Evolutionary conservation across 2,888 invertebrate genomes (phyloP), one percentile per base, ranked within the genome.

Genomic region (Buathra laborator): DNA sequence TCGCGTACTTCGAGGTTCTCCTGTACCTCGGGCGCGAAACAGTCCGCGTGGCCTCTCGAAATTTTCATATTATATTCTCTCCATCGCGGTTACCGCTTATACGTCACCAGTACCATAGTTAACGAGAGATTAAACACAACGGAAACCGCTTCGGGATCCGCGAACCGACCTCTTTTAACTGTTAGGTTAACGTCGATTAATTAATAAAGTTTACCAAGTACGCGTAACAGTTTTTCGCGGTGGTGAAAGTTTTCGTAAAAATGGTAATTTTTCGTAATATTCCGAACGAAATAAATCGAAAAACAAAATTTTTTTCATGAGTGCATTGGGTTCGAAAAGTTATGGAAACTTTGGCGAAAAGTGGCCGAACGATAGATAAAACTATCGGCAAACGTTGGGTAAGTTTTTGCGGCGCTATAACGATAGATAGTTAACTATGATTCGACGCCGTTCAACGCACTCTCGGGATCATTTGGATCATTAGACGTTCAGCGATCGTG

Each of bases 111-210:
- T 37, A 62, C 24, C 10, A 56, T 12, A 66, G 46, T 74, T 56
- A 51, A n/a, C 75, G 62, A 81, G 70, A 64, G 75, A 81, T 76
- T 76, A 70, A 76, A 43, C 7, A 43, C 44, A 44, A 67, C 80
- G 44, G 66, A 59, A 74, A 56, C 56, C 75, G 64, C 70, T 10
- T 12, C 53, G 59, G 62, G 75, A 44, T 81, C 70, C 48, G 68
- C 78, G 77, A 72, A 83, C 72, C 72, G 67, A 78, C 82, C 78
- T 78, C 72, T 56, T 82, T 82, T 64, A 37, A 32, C 66, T 67
- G 72, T 62, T 79, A 64, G 68, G 74, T 51, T 19, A 83, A 78
- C 74, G 53, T 62, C 59, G 67, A 48, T 29, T 78, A 43, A 72
- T 72, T 37, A 48, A 37, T 46, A 14, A 32, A 68, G 56, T 59